Base-by-base conservation (phyloP, 2,888 invertebrate genomes). In the Periphyllus acericola region DNA sequence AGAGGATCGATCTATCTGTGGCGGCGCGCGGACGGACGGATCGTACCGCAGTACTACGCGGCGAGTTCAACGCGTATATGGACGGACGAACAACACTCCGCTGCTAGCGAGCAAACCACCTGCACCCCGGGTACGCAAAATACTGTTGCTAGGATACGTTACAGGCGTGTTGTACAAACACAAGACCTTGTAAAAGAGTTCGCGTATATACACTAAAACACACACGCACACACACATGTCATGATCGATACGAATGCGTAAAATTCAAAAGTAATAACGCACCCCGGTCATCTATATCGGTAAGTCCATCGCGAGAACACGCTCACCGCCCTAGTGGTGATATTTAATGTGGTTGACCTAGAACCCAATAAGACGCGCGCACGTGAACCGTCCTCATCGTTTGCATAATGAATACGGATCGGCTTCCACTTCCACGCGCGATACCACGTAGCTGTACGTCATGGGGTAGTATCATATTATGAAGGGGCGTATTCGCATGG, bases 121-220 rank as follows among this genome's bases (percentile, higher is more conserved):
- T 86, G 78, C 86, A 29, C 55, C 52, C 55, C 52, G 21, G 32
- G 9, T 32, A 72, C 40, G 60, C 3, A 46, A 46, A 80, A 83
- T 36, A 52, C 36, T 25, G 86, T 86, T 80, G 86, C 86, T 60
- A 72, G 80, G 86, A 29, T 79, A 86, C 85, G 14, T 78, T 78
- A 34, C 32, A 3, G 32, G 46, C 72, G 14, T 60, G 52, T 79
- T 71, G 55, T 72, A 86, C 80, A 85, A 85, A 52, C 84, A 86
- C 71, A 80, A 75, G 72, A 72, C 52, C 79, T 71, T 55, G 86
- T 86, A 71, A 14, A 36, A 66, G 32, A 29, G 71, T 85, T 85
- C 79, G 55, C 46, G 76, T 34, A 19, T n/a, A 0, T 14, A n/a
- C 46, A 11, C 46, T 40, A 46, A 46, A 5, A 21, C 55, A 21